A percentile compares a stretch with the other conserved stretches of the same genome.
Evolutionary conservation across 2,113 vertebrate genomes (phyloP).

Genomic region (Xenotilapia longispinis): DNA sequence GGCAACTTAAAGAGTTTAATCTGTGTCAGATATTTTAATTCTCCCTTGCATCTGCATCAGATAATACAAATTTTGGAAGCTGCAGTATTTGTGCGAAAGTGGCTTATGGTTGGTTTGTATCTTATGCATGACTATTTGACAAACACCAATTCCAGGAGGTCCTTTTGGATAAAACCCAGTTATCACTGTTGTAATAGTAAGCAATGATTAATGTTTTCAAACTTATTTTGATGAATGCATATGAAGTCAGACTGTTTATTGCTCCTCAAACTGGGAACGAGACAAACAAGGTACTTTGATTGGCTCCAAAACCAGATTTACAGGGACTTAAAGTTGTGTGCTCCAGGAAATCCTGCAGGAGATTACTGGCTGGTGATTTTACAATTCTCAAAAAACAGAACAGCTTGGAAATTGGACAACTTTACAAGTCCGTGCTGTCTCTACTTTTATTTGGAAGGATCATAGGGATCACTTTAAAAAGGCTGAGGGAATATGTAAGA

Average conservation of each 20-base stretch:
- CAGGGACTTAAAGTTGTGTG: not conserved
- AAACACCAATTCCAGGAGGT: not conserved
- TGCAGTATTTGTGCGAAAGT: not conserved
- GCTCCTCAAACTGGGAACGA: not conserved
- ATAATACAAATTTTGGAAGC: not conserved
- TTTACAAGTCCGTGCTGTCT: not conserved
- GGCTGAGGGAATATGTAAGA: not conserved
- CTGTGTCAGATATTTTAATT: not conserved
- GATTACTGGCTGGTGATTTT: not conserved
- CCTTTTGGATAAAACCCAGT: not conserved
- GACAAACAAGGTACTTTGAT: not conserved
- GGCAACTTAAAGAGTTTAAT: not conserved
- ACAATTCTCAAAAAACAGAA: not conserved
- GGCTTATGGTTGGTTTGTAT: not conserved
- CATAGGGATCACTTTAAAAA: not conserved
- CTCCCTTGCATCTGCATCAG: not conserved
- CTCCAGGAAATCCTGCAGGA: not conserved
- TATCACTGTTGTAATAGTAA: not conserved
- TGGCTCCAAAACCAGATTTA: not conserved
- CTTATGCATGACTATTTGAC: not conserved
- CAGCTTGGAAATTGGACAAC: not conserved
- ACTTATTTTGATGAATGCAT: not conserved
- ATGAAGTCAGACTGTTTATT: not conserved
- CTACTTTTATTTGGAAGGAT: not conserved
- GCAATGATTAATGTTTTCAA: not conserved